These are phyloP conservation scores for Lampris incognitus DNA, from an alignment of 2,113 vertebrate species.

Conservation along the genomic window DNA sequence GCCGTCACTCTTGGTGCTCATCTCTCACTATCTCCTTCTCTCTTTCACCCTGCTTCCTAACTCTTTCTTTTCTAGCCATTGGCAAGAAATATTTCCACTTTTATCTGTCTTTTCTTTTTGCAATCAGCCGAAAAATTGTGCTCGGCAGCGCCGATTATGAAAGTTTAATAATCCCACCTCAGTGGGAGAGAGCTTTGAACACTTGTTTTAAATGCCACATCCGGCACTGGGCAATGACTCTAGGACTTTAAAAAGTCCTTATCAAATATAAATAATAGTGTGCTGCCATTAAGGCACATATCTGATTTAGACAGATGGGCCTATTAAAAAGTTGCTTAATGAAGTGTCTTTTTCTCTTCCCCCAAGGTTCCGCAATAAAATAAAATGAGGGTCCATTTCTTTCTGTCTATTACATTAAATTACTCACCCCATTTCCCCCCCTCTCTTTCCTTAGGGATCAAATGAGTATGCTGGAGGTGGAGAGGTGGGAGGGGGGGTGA, in stretches of 20 bases:
- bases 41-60: not conserved
- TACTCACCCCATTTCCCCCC: constrained; percentile 81
- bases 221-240: constrained; percentile 40
- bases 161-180: constrained; percentile 61
- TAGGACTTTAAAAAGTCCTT: constrained; percentile 68
- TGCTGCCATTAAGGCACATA: constrained; percentile 80
- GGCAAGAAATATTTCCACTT: constrained; percentile 34
- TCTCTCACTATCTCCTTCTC: not conserved
- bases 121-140: constrained; percentile 53
- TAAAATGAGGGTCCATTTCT: constrained; percentile 89
- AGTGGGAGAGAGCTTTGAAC: constrained; percentile 42
- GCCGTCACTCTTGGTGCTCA: too few species aligned
- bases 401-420: constrained; percentile 87
- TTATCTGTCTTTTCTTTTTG: constrained; percentile 39
- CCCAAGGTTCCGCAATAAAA: constrained; percentile 84
- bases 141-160: constrained; percentile 54
- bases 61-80: constrained; percentile 18
- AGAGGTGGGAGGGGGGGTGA: not conserved
- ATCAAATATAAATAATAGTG: constrained; percentile 81
- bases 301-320: constrained; percentile 88
- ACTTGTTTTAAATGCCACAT: constrained; percentile 63
- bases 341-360: constrained; percentile 83
- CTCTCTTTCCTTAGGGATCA: constrained; percentile 80
- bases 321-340: constrained; percentile 82
- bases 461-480: constrained; percentile 78